Conservation (phyloP, 2,797 vertebrate species). For the Syncerus caffer region DNA sequence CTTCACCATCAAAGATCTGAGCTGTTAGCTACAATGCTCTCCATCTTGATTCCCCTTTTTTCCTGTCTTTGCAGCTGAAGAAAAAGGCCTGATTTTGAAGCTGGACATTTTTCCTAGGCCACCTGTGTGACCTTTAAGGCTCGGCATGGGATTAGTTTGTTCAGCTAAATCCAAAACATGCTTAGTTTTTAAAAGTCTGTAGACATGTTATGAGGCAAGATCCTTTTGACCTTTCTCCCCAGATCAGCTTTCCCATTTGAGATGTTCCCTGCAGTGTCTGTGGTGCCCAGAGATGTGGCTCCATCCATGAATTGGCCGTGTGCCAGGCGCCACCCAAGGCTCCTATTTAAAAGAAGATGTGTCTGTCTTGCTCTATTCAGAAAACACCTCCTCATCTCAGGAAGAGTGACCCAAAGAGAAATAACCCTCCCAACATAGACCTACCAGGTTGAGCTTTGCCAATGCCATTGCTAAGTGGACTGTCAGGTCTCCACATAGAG, state of each 20-base stretch:
- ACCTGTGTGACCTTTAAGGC: slow-evolving; percentile 33
- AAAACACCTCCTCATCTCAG: background rate
- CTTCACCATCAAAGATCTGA: background rate
- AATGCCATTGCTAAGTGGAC: background rate
- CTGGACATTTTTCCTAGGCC: slow-evolving; percentile 7
- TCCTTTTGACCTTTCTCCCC: slow-evolving; percentile 22
- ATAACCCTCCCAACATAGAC: background rate
- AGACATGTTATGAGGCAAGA: background rate
- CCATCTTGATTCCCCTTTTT: background rate
- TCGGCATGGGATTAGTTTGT: slow-evolving; percentile 54
- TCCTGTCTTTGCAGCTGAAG: background rate
- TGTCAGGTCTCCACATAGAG: background rate
- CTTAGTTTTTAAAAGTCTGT: slow-evolving; percentile 36
- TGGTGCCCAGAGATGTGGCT: background rate
- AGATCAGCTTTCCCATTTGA: background rate
- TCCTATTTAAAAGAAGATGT: background rate
- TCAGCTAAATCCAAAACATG: slow-evolving; percentile 39
- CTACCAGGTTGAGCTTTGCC: background rate
- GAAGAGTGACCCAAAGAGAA: background rate
- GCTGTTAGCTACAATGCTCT: background rate
- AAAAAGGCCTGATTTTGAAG: slow-evolving; percentile 42
- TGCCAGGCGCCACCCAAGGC: background rate
- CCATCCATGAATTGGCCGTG: background rate
- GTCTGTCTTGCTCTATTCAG: background rate
- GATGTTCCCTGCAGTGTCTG: background rate